A percentile compares a stretch with the other conserved stretches of the same genome.
Conservation (phyloP, 2,888 invertebrate species). For the Polietes domitor region DNA sequence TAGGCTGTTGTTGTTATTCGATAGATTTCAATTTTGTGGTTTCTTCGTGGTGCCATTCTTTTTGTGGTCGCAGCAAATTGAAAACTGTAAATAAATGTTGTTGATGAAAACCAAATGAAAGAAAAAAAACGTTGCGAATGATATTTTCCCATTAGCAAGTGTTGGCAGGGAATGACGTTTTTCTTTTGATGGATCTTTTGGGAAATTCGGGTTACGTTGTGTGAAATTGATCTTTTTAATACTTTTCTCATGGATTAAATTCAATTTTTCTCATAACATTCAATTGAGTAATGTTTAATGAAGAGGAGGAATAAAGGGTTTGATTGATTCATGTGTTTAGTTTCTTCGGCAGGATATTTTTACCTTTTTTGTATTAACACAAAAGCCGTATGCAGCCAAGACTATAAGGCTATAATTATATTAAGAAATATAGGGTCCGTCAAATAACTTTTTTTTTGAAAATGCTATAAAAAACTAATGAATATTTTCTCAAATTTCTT, state of each 20-base stretch:
- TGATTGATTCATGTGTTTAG: too few species aligned
- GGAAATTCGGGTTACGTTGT: background rate
- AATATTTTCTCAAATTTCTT: too few species aligned
- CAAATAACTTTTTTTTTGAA: too few species aligned
- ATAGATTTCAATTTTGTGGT: slow-evolving; percentile 16
- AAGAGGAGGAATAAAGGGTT: too few species aligned
- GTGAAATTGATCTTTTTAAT: background rate
- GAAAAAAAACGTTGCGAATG: background rate
- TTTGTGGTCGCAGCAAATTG: slow-evolving; percentile 28
- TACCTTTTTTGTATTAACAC: too few species aligned
- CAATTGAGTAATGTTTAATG: background rate
- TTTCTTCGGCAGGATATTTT: too few species aligned
- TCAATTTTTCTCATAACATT: background rate
- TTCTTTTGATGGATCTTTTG: background rate
- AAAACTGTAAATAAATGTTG: slow-evolving; percentile 11
- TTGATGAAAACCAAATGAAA: background rate
- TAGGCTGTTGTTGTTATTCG: background rate
- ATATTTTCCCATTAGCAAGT: background rate
- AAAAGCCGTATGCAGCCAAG: too few species aligned
- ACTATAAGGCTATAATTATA: too few species aligned
- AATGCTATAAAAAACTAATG: too few species aligned
- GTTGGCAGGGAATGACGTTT: too few species aligned
- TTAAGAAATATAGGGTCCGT: too few species aligned
- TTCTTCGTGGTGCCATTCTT: slow-evolving; percentile 31
- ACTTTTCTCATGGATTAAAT: background rate